phyloP scores from a whole-genome alignment of 1,140 invertebrate genomes.

The Leguminivora glycinivorella region DNA sequence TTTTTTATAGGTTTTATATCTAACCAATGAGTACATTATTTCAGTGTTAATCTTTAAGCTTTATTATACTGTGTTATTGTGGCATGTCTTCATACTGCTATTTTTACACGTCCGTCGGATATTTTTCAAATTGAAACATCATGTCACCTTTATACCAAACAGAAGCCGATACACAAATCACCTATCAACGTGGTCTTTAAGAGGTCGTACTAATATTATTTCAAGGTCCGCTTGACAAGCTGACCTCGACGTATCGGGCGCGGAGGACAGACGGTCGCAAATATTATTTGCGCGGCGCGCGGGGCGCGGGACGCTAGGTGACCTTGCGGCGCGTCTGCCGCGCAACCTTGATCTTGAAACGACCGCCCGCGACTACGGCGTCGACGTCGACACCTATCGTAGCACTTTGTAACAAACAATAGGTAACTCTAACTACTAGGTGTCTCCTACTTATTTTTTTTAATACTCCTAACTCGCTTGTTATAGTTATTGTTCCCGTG shows the following conservation, averaged over 20 bases:
- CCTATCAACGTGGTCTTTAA: slow-evolving; percentile 27
- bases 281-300: slow-evolving; percentile 64
- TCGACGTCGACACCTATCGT: slow-evolving; percentile 53
- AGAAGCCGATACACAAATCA: slow-evolving; percentile 26
- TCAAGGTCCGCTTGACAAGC: slow-evolving; percentile 71
- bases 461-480: too few species aligned
- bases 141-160: neutral
- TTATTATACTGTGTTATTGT: too few species aligned
- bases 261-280: slow-evolving; percentile 76
- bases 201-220: slow-evolving; percentile 70
- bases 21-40: too few species aligned
- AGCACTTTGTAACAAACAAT: slow-evolving; percentile 44
- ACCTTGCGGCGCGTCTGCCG: slow-evolving; percentile 73
- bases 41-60: too few species aligned
- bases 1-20: too few species aligned
- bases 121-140: neutral
- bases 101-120: neutral
- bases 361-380: slow-evolving; percentile 63
- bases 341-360: slow-evolving; percentile 77
- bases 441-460: too few species aligned
- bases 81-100: neutral
- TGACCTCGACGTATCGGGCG: slow-evolving; percentile 77
- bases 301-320: slow-evolving; percentile 48
- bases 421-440: too few species aligned
- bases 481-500: too few species aligned